phyloP scores from a whole-genome alignment of 2,888 invertebrate species.

The Hemistola chrysoprasaria region DNA sequence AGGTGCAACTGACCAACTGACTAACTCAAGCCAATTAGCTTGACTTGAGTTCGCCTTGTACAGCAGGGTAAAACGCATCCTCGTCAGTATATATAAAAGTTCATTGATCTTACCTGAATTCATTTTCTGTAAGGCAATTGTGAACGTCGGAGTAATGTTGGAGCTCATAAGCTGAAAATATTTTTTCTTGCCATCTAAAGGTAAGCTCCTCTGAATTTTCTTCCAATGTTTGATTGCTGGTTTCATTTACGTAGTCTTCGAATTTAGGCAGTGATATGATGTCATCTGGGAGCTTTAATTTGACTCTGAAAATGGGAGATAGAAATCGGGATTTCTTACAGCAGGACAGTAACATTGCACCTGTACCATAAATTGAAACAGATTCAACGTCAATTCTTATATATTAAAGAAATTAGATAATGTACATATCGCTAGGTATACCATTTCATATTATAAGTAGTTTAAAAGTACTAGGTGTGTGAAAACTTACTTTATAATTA shows the following conservation, averaged over 20 bases:
- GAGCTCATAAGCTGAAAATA: constrained; percentile 83
- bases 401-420: too few relatives aligned
- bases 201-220: constrained; percentile 49
- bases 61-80: too few relatives aligned
- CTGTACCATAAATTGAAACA: too few relatives aligned
- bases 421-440: too few relatives aligned
- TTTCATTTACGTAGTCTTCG: constrained; percentile 52
- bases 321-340: constrained; percentile 13
- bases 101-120: constrained; percentile 69
- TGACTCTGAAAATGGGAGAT: constrained; percentile 48
- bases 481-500: constrained; percentile 6
- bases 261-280: constrained; percentile 61
- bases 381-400: too few relatives aligned
- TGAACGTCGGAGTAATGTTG: constrained; percentile 81
- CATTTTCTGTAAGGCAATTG: constrained; percentile 84
- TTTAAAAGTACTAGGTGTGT: not conserved
- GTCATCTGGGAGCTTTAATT: constrained; percentile 56
- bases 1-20: too few relatives aligned
- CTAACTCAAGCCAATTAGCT: too few relatives aligned
- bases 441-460: too few relatives aligned
- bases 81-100: too few relatives aligned
- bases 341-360: too few relatives aligned
- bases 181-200: constrained; percentile 89
- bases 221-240: constrained; percentile 40
- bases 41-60: too few relatives aligned